Conservation (phyloP, 2,888 invertebrate species). For the Drosophila borealis region DNA sequence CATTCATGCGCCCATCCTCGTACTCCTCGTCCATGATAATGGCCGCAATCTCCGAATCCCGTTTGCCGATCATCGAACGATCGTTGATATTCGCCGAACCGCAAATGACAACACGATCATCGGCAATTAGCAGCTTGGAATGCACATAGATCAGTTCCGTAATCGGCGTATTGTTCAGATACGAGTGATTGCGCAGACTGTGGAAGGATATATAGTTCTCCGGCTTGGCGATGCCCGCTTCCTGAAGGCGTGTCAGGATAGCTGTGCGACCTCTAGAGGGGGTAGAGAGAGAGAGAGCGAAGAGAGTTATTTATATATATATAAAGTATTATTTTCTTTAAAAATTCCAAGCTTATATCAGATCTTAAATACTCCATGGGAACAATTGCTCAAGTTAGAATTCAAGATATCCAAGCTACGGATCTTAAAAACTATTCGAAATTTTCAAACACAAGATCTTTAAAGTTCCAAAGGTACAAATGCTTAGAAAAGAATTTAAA, state of each 20-base stretch:
- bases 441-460: too few species aligned
- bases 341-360: too few species aligned
- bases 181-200: slow-evolving; percentile 93
- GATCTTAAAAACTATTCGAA: too few species aligned
- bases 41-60: slow-evolving; percentile 97
- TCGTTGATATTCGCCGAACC: slow-evolving; percentile 99
- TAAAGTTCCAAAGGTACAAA: too few species aligned
- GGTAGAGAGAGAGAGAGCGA: neutral
- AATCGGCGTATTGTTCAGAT: slow-evolving; percentile 91
- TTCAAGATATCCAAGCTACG: too few species aligned
- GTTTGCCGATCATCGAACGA: slow-evolving; percentile 95
- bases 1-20: slow-evolving; percentile 93
- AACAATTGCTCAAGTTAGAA: too few species aligned
- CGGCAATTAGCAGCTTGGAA: slow-evolving; percentile 97
- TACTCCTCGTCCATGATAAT: slow-evolving; percentile 94
- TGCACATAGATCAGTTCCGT: slow-evolving; percentile 99
- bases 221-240: slow-evolving; percentile 92
- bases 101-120: slow-evolving; percentile 96
- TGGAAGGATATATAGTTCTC: slow-evolving; percentile 95
- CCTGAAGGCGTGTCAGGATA: slow-evolving; percentile 91
- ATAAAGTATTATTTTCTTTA: too few species aligned
- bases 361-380: too few species aligned
- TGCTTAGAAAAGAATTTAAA: too few species aligned
- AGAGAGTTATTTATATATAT: neutral
- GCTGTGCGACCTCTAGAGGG: slow-evolving; percentile 91